Conservation (phyloP, 2,888 invertebrate species). For the Drosophila greeni region DNA sequence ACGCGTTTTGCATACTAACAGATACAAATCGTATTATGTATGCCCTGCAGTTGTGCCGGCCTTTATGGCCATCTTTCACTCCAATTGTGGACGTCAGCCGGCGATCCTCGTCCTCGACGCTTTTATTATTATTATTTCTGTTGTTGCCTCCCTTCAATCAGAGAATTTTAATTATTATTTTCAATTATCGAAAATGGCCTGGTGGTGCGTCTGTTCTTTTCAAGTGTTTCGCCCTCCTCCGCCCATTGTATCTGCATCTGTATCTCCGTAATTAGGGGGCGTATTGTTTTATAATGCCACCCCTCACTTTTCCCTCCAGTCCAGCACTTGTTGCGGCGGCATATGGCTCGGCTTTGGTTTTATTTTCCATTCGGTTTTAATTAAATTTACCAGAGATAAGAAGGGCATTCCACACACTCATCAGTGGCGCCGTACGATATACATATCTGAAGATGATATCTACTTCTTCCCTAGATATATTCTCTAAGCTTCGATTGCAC, state of each 20-base stretch:
- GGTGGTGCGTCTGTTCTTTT: slow-evolving; percentile 50
- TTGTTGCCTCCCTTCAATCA: slow-evolving; percentile 57
- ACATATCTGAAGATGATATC: background rate
- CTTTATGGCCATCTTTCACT: slow-evolving; percentile 63
- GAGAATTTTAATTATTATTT: slow-evolving; percentile 77
- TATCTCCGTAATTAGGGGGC: slow-evolving; percentile 59
- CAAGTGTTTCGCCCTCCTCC: slow-evolving; percentile 48
- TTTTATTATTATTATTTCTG: slow-evolving; percentile 8
- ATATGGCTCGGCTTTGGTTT: slow-evolving; percentile 53
- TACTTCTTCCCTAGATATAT: background rate
- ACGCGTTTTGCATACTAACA: slow-evolving; percentile 63
- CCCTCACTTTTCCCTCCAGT: background rate
- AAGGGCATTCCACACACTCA: background rate
- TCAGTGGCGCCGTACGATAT: background rate
- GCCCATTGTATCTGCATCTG: slow-evolving; percentile 10
- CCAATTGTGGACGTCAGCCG: slow-evolving; percentile 63
- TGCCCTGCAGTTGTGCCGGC: slow-evolving; percentile 30
- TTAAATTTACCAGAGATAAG: slow-evolving; percentile 62
- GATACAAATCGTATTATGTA: slow-evolving; percentile 46
- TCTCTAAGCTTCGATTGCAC: background rate
- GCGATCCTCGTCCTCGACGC: slow-evolving; percentile 5
- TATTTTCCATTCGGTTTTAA: slow-evolving; percentile 48
- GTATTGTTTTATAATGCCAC: slow-evolving; percentile 42
- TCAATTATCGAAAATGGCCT: slow-evolving; percentile 73
- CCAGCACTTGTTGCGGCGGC: slow-evolving; percentile 49